A percentile compares a stretch with the other conserved stretches of the same genome.
Evolutionary conservation across 2,797 vertebrate species (phyloP).

Genomic region (Tadarida brasiliensis): DNA sequence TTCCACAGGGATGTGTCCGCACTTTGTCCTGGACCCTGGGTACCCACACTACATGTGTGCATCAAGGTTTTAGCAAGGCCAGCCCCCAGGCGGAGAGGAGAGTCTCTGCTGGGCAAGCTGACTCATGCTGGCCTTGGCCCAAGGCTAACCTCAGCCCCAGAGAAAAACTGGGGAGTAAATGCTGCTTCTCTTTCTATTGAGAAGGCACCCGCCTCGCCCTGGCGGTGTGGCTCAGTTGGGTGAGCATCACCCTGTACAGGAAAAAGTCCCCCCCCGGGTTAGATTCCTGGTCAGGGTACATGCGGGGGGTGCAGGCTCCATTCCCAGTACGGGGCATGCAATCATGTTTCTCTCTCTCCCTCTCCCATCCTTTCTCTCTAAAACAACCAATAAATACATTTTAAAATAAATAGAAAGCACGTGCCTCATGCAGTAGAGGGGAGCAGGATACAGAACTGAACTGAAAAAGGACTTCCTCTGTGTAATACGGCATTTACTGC

Average conservation of each 20-base stretch:
- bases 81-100: background rate
- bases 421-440: background rate
- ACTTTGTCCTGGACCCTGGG: background rate
- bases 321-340: too few species aligned
- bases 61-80: background rate
- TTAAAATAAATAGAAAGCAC: background rate
- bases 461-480: background rate
- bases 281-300: too few species aligned
- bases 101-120: background rate
- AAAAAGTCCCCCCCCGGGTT: too few species aligned
- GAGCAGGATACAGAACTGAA: background rate
- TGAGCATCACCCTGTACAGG: too few species aligned
- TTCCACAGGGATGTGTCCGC: background rate
- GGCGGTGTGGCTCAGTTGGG: too few species aligned
- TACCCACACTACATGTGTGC: background rate
- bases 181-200: background rate
- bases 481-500: background rate
- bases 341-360: too few species aligned
- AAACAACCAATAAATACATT: too few species aligned
- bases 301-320: too few species aligned
- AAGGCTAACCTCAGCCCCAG: constrained; percentile 3
- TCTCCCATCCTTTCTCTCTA: too few species aligned
- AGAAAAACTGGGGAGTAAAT: background rate
- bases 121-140: background rate
- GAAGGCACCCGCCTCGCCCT: too few species aligned